These are phyloP conservation scores for Acropora tenuis DNA, from an alignment of 64 coral and sea anemone species.

Conservation along the genomic window DNA sequence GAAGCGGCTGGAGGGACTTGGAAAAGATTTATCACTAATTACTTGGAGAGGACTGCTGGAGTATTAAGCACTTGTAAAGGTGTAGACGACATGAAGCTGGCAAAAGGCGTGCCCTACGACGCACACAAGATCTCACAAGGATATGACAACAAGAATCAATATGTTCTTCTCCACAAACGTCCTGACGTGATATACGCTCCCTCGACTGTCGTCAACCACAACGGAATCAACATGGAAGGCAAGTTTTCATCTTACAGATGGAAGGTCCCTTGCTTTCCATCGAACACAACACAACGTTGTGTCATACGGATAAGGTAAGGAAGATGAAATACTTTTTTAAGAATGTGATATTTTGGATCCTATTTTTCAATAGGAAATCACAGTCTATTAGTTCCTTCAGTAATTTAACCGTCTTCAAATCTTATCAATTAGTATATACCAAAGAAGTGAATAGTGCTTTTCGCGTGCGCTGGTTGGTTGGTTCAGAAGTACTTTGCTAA, in stretches of 20 bases:
- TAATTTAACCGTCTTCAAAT: not conserved
- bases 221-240: not conserved
- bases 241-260: slow-evolving; percentile 10
- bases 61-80: not conserved
- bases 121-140: slow-evolving; percentile 26
- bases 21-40: slow-evolving; percentile 16
- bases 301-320: slow-evolving; percentile 19
- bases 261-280: not conserved
- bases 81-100: not conserved
- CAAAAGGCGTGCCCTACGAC: not conserved
- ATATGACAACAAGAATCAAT: not conserved
- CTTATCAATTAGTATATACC: not conserved
- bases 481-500: not conserved
- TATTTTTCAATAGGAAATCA: too few species aligned
- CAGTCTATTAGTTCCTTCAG: too few species aligned
- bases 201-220: not conserved
- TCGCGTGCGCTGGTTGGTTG: not conserved
- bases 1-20: not conserved
- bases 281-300: slow-evolving; percentile 27
- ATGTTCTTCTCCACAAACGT: slow-evolving; percentile 3
- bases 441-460: too few species aligned
- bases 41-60: slow-evolving; percentile 13
- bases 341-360: too few species aligned
- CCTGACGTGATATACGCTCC: slow-evolving; percentile 1
- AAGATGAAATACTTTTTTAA: not conserved